Evolutionary conservation across 2,888 invertebrate genomes (phyloP).

Genomic region (Anagyrus pseudococci): DNA sequence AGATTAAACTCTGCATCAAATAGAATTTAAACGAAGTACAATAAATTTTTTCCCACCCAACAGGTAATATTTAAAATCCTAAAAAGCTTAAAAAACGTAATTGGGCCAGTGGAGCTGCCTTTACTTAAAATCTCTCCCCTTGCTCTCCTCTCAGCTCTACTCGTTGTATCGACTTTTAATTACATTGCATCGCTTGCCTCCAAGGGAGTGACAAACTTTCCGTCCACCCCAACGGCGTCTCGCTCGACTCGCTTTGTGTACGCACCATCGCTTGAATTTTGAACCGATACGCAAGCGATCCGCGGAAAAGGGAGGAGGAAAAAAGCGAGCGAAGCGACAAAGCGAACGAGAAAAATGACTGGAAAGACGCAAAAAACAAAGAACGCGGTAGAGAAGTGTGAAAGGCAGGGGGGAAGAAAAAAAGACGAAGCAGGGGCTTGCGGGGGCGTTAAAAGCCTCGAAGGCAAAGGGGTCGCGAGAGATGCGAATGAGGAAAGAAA

Average conservation of each 20-base stretch:
- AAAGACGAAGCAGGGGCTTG: too few relatives aligned
- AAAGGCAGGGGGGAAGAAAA: too few relatives aligned
- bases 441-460: background rate
- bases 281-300: constrained; percentile 15
- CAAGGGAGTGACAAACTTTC: constrained; percentile 40
- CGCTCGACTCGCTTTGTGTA: background rate
- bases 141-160: background rate
- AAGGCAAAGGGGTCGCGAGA: background rate
- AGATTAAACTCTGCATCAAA: too few relatives aligned
- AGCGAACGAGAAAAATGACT: too few relatives aligned
- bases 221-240: background rate
- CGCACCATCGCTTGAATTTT: constrained; percentile 4
- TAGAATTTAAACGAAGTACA: too few relatives aligned
- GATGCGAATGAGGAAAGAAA: background rate
- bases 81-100: too few relatives aligned
- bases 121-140: background rate
- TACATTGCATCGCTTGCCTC: constrained; percentile 53
- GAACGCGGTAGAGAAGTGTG: too few relatives aligned
- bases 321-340: too few relatives aligned
- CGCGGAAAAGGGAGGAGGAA: too few relatives aligned
- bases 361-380: too few relatives aligned
- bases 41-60: too few relatives aligned
- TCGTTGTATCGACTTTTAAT: constrained; percentile 58
- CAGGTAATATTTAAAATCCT: too few relatives aligned
- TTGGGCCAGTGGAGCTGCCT: background rate